Evolutionary conservation across 2,888 invertebrate genomes (phyloP).

Genomic region (Drymonia ruficornis): DNA sequence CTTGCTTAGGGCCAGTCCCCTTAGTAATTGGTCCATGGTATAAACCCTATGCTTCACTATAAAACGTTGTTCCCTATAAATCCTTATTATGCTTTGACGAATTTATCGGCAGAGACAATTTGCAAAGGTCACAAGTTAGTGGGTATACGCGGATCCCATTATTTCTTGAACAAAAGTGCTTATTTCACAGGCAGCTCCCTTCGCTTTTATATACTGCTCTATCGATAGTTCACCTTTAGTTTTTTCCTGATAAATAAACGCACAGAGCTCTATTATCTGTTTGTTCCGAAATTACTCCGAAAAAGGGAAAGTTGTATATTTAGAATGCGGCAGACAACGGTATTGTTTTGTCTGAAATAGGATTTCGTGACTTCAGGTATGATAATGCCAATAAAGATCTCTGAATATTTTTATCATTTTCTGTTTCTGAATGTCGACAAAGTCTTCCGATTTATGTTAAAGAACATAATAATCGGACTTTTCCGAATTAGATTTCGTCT

Average conservation of each 20-base stretch:
- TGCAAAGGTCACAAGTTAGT: constrained; percentile 11
- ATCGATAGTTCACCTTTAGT: constrained; percentile 9
- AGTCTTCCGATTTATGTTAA: neutral
- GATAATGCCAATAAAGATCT: constrained; percentile 3
- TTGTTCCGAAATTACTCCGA: neutral
- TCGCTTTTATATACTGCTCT: constrained; percentile 7
- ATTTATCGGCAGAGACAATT: constrained; percentile 7
- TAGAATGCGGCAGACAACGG: neutral
- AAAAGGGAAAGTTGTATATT: neutral
- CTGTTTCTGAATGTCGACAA: neutral
- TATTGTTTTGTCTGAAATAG: neutral
- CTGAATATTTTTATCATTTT: neutral
- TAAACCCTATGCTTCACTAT: too few relatives aligned
- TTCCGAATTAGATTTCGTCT: neutral
- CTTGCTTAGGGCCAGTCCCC: too few relatives aligned
- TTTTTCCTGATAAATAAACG: neutral
- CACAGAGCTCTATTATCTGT: neutral
- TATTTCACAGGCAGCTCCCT: constrained; percentile 16
- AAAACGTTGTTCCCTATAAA: too few relatives aligned
- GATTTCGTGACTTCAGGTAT: constrained; percentile 2
- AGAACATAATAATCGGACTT: neutral
- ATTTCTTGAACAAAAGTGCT: constrained; percentile 25
- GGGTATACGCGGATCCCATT: constrained; percentile 20
- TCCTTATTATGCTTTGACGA: constrained; percentile 4
- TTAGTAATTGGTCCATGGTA: too few relatives aligned